A percentile compares a stretch with the other conserved stretches of the same genome.
Evolutionary conservation across 2,888 invertebrate genomes (phyloP).

Genomic region (Penaeus monodon): DNA sequence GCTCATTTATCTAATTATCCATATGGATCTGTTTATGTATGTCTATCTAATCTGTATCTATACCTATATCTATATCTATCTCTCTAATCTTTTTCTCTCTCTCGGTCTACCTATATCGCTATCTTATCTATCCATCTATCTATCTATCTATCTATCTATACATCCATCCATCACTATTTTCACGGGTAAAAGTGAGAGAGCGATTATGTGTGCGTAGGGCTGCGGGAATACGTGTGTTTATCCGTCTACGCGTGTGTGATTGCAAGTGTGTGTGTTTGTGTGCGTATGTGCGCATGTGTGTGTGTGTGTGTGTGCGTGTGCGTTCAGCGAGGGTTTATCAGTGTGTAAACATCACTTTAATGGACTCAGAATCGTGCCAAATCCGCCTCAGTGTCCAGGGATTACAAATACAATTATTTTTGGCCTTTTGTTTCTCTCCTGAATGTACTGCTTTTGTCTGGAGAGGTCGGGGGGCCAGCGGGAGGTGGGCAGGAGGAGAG

Average conservation of each 20-base stretch:
- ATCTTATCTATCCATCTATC: background rate
- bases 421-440: too few species aligned
- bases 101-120: background rate
- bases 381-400: too few species aligned
- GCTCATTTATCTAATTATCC: too few species aligned
- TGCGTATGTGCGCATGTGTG: background rate
- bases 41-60: too few species aligned
- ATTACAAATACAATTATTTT: background rate
- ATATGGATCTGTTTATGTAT: too few species aligned
- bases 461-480: too few species aligned
- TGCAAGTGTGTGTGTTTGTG: background rate
- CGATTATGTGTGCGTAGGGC: background rate
- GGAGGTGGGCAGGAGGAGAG: too few species aligned
- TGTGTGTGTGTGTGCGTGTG: background rate
- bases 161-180: background rate
- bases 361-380: too few species aligned
- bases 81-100: too few species aligned
- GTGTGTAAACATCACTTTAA: too few species aligned
- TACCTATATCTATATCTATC: too few species aligned
- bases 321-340: background rate
- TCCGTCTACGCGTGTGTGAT: background rate
- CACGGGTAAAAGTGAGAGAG: background rate
- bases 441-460: too few species aligned
- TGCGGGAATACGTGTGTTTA: background rate
- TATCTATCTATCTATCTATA: background rate